phyloP scores from a whole-genome alignment of 2,113 vertebrate genomes.

The Chaetodon trifascialis region DNA sequence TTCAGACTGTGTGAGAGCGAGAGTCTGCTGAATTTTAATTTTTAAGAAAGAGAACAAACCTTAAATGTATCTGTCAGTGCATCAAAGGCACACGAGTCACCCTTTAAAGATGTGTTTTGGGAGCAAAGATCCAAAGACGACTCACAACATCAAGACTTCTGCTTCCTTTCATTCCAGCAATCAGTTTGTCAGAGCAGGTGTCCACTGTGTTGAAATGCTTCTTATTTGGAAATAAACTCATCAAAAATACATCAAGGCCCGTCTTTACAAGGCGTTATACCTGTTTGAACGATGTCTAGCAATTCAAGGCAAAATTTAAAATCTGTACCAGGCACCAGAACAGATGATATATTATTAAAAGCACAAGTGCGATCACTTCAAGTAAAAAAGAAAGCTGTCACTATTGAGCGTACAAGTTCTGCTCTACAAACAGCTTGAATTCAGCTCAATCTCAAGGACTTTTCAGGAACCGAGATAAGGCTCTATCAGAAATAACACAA shows the following conservation, averaged over 20 bases:
- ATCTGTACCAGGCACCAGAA: slow-evolving; percentile 21
- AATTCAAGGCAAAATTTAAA: not conserved
- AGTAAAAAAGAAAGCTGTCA: not conserved
- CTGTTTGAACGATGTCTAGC: slow-evolving; percentile 7
- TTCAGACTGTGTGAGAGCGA: not conserved
- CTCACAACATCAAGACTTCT: slow-evolving; percentile 23
- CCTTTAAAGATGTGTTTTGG: slow-evolving; percentile 33
- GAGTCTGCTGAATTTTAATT: slow-evolving; percentile 4
- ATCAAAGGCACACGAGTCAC: slow-evolving; percentile 44
- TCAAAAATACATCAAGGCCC: slow-evolving; percentile 34
- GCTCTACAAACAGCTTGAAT: not conserved
- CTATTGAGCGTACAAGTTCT: not conserved
- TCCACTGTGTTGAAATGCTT: slow-evolving; percentile 30
- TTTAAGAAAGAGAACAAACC: not conserved
- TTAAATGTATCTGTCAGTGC: slow-evolving; percentile 23
- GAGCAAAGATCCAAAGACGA: slow-evolving; percentile 33
- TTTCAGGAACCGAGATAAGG: slow-evolving; percentile 45
- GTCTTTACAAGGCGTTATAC: slow-evolving; percentile 2
- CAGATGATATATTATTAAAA: not conserved
- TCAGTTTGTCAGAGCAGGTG: slow-evolving; percentile 33
- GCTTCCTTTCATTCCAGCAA: slow-evolving; percentile 41
- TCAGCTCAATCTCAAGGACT: slow-evolving; percentile 55
- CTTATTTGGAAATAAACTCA: slow-evolving; percentile 14
- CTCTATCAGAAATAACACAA: slow-evolving; percentile 45
- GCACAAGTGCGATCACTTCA: not conserved